Conservation (phyloP, 2,797 vertebrate genomes). For the Hylomyscus alleni region DNA sequence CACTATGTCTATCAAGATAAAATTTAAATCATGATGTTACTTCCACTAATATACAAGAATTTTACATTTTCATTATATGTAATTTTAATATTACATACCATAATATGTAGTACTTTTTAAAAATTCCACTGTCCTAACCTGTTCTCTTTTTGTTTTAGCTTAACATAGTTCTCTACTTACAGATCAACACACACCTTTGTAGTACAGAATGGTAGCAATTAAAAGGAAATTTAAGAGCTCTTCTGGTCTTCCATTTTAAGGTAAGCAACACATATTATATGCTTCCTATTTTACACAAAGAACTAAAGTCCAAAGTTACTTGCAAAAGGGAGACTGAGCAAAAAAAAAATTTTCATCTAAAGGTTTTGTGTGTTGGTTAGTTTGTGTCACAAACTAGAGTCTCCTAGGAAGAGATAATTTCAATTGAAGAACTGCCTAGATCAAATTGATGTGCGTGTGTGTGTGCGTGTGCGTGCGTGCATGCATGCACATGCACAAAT, state of each 20-base stretch:
- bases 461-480: background rate
- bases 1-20: background rate
- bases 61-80: background rate
- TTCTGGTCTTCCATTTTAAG: conserved; percentile 36
- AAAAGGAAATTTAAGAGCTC: conserved; percentile 49
- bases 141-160: background rate
- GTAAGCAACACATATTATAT: conserved; percentile 21
- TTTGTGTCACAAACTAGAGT: background rate
- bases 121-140: background rate
- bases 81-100: background rate
- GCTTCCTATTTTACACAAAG: conserved; percentile 43
- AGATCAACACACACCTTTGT: conserved; percentile 31
- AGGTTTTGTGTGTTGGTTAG: background rate
- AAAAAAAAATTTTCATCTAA: background rate
- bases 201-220: conserved; percentile 41
- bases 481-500: no score
- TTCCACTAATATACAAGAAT: background rate
- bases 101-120: background rate
- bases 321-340: background rate
- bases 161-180: conserved; percentile 39
- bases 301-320: conserved; percentile 42
- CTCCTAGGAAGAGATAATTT: background rate
- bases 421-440: background rate
- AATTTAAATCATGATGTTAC: conserved; percentile 38
- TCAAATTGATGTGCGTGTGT: background rate